Conservation (phyloP, 2,888 invertebrate species). For the Idaea aversata region DNA sequence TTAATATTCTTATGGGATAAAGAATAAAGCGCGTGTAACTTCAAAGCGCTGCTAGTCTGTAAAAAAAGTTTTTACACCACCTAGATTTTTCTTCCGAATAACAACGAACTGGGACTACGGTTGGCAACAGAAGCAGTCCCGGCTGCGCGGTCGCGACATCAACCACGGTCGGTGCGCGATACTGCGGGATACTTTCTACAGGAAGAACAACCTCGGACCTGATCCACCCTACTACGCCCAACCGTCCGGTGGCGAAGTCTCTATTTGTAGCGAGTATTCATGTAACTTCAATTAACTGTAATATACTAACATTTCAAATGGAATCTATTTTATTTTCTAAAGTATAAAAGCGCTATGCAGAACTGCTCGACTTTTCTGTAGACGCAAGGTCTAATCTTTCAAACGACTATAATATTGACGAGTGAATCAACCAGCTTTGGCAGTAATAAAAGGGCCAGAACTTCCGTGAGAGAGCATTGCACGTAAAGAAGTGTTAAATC, state of each 20-base stretch:
- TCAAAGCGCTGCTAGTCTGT: background rate
- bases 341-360: too few species aligned
- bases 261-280: constrained; percentile 66
- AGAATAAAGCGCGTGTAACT: background rate
- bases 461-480: too few species aligned
- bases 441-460: too few species aligned
- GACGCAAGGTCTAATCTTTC: too few species aligned
- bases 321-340: too few species aligned
- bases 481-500: too few species aligned
- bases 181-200: constrained; percentile 78
- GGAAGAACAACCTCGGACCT: constrained; percentile 74
- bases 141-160: constrained; percentile 51
- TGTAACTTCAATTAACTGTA: constrained; percentile 39
- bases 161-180: constrained; percentile 75
- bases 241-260: constrained; percentile 63
- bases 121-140: constrained; percentile 76
- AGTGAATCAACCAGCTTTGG: too few species aligned
- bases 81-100: constrained; percentile 75
- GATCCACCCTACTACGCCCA: constrained; percentile 79
- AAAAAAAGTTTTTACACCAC: background rate
- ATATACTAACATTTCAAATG: background rate
- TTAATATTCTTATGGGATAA: too few species aligned
- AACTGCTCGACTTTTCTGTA: too few species aligned
- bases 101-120: constrained; percentile 79
- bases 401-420: too few species aligned